phyloP scores from a whole-genome alignment of 2,113 vertebrate species.

The Mus spicilegus region DNA sequence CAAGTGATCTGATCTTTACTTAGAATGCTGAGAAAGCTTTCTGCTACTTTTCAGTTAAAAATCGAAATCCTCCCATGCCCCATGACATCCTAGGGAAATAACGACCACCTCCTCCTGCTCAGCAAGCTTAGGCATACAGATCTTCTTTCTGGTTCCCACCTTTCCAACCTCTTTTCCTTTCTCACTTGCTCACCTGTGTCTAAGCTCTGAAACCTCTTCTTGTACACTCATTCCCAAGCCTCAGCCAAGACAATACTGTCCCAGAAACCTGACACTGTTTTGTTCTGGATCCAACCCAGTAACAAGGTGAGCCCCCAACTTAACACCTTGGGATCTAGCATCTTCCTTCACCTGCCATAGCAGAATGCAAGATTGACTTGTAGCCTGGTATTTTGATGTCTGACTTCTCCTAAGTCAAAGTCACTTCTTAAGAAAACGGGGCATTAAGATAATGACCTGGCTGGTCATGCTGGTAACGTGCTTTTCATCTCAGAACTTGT shows the following conservation, averaged over 20 bases:
- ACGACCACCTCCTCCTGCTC: background rate
- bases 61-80: rapidly evolving
- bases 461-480: background rate
- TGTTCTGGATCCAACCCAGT: background rate
- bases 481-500: background rate
- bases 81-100: background rate
- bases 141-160: background rate
- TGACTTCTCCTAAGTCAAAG: background rate
- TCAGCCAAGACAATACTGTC: background rate
- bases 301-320: background rate
- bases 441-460: background rate
- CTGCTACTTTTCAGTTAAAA: background rate
- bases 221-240: background rate
- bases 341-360: background rate
- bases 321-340: background rate
- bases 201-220: background rate
- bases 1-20: background rate
- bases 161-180: background rate
- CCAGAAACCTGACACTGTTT: background rate
- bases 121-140: background rate
- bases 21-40: background rate
- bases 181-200: background rate
- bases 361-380: background rate
- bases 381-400: background rate
- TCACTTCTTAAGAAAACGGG: rapidly evolving